Evolutionary conservation across 1,140 invertebrate genomes (phyloP).

Genomic region (Drosophila arizonae): DNA sequence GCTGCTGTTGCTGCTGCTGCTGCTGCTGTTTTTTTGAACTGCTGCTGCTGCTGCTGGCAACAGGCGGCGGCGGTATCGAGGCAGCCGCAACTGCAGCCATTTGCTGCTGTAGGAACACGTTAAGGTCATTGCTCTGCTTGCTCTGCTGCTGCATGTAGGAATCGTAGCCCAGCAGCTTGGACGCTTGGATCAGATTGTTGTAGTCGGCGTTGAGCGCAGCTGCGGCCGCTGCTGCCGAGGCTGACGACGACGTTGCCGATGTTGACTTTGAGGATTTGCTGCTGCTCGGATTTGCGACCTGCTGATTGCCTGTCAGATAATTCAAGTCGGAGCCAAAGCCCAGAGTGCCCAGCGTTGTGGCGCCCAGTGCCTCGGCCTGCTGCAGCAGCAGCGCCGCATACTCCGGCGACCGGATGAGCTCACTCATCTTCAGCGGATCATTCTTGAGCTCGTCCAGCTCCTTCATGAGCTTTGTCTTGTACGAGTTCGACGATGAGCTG

Average conservation of each 20-base stretch:
- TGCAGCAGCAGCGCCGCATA: conserved; percentile 78
- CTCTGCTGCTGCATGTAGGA: conserved; percentile 77
- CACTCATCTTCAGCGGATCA: conserved; percentile 80
- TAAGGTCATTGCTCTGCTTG: conserved; percentile 74
- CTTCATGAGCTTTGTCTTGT: conserved; percentile 81
- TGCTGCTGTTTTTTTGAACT: conserved; percentile 50
- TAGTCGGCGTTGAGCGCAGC: conserved; percentile 74
- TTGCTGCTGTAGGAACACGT: conserved; percentile 77
- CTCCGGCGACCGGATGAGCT: conserved; percentile 78
- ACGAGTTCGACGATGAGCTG: conserved; percentile 73
- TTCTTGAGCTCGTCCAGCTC: conserved; percentile 81
- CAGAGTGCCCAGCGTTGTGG: conserved; percentile 77
- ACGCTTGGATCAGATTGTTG: conserved; percentile 77
- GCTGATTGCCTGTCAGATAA: conserved; percentile 60
- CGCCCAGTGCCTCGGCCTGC: conserved; percentile 79
- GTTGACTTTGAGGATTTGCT: conserved; percentile 61
- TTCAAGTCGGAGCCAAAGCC: conserved; percentile 76
- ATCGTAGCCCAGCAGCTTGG: conserved; percentile 78
- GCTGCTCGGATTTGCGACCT: conserved; percentile 27
- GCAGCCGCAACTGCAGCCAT: conserved; percentile 75
- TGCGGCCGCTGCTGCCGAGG: conserved; percentile 63
- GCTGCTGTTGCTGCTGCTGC: conserved; percentile 37
- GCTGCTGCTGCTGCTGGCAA: conserved; percentile 34
- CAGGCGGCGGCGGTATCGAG: conserved; percentile 50
- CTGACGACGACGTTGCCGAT: conserved; percentile 32